A percentile compares a stretch with the other conserved stretches of the same genome.
Evolutionary conservation across 1,140 invertebrate species (phyloP).

Genomic region (Babylonia areolata): DNA sequence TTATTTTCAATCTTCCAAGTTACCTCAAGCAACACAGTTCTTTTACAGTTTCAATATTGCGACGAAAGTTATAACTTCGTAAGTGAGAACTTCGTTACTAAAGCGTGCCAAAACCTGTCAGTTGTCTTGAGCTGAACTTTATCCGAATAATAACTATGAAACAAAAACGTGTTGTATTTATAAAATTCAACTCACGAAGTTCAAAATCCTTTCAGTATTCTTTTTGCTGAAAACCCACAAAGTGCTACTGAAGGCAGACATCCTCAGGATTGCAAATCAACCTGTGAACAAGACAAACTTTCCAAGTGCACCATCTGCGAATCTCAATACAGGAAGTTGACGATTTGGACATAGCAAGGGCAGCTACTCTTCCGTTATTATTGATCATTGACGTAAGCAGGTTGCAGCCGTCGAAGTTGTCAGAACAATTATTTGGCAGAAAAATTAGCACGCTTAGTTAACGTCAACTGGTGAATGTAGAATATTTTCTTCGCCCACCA

Average conservation of each 20-base stretch:
- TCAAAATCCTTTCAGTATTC: constrained; percentile 52
- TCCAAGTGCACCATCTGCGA: background rate
- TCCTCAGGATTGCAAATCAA: too few species aligned
- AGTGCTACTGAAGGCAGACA: constrained; percentile 42
- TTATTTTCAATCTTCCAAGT: too few species aligned
- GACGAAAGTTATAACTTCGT: too few species aligned
- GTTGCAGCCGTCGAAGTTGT: background rate
- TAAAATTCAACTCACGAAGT: constrained; percentile 65
- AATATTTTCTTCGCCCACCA: background rate
- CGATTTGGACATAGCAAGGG: background rate
- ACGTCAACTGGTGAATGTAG: background rate
- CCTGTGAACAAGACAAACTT: background rate
- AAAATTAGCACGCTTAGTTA: background rate
- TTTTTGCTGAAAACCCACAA: constrained; percentile 58
- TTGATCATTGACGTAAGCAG: constrained; percentile 40
- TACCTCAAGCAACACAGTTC: too few species aligned
- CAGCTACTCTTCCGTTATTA: background rate
- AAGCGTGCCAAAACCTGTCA: too few species aligned
- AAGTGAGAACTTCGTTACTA: too few species aligned
- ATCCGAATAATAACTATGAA: too few species aligned
- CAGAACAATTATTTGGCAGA: background rate
- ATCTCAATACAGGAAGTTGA: background rate
- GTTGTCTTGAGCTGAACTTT: too few species aligned
- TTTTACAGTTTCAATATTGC: too few species aligned
- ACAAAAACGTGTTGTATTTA: too few species aligned